Evolutionary conservation across 2,888 invertebrate species (phyloP), one percentile per base, ranked within the genome.

Genomic region (Amphipoea oculea): DNA sequence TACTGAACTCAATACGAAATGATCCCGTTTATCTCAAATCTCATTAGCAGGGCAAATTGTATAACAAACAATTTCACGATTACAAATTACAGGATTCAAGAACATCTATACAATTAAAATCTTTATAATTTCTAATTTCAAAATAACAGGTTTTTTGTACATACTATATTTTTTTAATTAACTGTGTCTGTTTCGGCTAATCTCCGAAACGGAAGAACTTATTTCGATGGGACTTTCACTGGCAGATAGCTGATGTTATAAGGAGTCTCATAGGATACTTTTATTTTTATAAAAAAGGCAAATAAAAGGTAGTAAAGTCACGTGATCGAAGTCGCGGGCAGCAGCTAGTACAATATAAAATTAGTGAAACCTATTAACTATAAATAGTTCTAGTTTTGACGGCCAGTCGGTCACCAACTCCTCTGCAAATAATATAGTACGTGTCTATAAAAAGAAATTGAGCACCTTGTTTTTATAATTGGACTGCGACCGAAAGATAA

Each of bases 401-500:
- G 65, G 51, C 17, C 69, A 73, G 63, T 79, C 72, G 62, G 36
- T 60, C 23, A 62, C 42, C 36, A 57, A 66, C 14, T 62, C 1
- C 5, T 60, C n/a, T 29, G 62, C 51, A 57, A n/a, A 75, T 70
- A 76, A 67, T 63, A 66, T 60, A 14, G 23, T 20, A 9, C 40
- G 29, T 66, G 51, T 54, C 65, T 76, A 69, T 81, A 29, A 74
- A 85, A 85, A 77, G 40, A 85, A 72, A 73, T 72, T 67, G 17
- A 68, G 54, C 62, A 73, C 74, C 63, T 75, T 66, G 54, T 78
- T 63, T 57, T 79, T 73, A 68, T 83, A 63, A 83, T 76, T 83
- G 51, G 40, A 65, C 40, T 12, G 67, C 66, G 40, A 71, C 63
- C 0, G 63, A 79, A 45, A 67, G 85, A 84, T 83, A 79, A 66